These are phyloP conservation scores for Tor tambroides DNA, from an alignment of 2,113 vertebrate genomes.

Conservation along the genomic window DNA sequence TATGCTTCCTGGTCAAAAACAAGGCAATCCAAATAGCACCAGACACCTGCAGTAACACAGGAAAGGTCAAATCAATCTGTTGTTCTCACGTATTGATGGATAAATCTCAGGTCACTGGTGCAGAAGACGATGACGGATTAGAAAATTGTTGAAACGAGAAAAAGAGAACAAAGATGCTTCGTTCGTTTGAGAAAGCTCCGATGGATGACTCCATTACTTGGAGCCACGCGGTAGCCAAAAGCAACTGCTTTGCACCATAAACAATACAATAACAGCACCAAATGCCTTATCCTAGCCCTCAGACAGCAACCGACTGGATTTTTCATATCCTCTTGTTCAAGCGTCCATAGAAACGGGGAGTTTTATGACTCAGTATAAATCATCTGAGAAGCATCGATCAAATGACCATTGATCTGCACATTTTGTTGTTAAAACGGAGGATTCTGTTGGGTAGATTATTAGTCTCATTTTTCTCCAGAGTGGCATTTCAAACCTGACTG, in stretches of 20 bases:
- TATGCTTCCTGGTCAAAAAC: slow-evolving; percentile 25
- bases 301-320: slow-evolving; percentile 25
- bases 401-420: slow-evolving; percentile 39
- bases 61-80: slow-evolving; percentile 65
- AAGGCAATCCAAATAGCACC: slow-evolving; percentile 44
- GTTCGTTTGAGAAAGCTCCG: not conserved
- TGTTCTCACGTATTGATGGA: slow-evolving; percentile 69
- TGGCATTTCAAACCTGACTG: slow-evolving; percentile 36
- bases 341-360: slow-evolving; percentile 29
- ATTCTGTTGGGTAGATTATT: slow-evolving; percentile 46
- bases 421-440: slow-evolving; percentile 52
- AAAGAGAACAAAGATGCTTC: not conserved
- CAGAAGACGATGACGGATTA: slow-evolving; percentile 48
- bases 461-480: slow-evolving; percentile 48
- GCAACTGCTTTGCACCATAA: slow-evolving; percentile 7
- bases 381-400: slow-evolving; percentile 51
- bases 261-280: slow-evolving; percentile 17
- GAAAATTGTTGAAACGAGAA: slow-evolving; percentile 24
- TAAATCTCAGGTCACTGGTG: slow-evolving; percentile 66
- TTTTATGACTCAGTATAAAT: slow-evolving; percentile 54
- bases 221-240: not conserved
- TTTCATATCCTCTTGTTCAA: slow-evolving; percentile 39
- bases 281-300: slow-evolving; percentile 41
- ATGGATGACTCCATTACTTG: slow-evolving; percentile 15
- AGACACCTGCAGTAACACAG: slow-evolving; percentile 61